Base-by-base conservation (phyloP, 2,113 vertebrate genomes). In the Pomatostomus ruficeps region DNA sequence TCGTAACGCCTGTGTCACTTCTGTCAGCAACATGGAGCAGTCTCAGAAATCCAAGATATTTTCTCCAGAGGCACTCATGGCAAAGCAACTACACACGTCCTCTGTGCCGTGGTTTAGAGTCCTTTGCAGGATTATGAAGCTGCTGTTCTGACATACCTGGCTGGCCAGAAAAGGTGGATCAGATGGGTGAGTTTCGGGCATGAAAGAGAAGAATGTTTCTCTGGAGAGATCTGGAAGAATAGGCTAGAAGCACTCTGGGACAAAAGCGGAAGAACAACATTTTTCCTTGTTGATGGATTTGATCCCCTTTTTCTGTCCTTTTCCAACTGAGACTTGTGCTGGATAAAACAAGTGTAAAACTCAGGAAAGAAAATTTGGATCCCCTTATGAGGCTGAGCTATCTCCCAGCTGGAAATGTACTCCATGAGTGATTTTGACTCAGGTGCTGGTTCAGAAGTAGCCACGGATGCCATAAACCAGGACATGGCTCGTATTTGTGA, bases 401-500 rank as follows among this genome's bases (percentile, higher is more conserved):
- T 25, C 14, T 45, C 38, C 8, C 33, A 45, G 2, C 28, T 58
- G 25, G 43, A 66, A 66, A 36, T 26, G n/a, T n/a, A n/a, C n/a
- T n/a, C 8, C 6, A 16, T 33, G 18, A 16, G 4, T 54, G 46
- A 13, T 71, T 71, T 81, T 70, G 10, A 19, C 23, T 49, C 12
- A 43, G 10, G 14, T 21, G 2, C 2, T 78, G 16, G 4, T 67
- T 90, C 12, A 59, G 18, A 26, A 78, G 8, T 26, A 45, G 7
- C 4, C 2, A 1, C 21, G 11, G 11, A 43, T 46, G 35, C 17
- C 33, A 38, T 11, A 51, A 81, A 54, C 7, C 35, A 71, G 38
- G 5, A n/a, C 11, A 26, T 14, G 28, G 17, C 15, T 66, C 0
- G 0, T 45, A 11, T 54, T 66, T 26, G 3, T 35, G 18, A 49